Conservation (phyloP, 2,113 vertebrate species). For the Pteropus alecto region DNA sequence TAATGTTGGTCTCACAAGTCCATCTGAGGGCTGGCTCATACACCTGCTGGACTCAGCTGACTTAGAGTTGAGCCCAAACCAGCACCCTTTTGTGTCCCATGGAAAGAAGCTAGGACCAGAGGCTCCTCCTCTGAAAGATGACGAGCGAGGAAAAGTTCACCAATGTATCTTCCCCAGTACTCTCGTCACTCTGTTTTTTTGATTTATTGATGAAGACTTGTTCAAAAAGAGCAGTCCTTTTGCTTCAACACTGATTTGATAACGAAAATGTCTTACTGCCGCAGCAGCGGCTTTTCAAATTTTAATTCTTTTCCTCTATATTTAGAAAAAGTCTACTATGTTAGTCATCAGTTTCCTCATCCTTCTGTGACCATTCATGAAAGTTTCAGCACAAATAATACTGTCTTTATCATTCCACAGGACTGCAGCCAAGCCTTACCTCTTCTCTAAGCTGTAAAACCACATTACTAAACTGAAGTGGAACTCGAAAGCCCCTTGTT, state of each 20-base stretch:
- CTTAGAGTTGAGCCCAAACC: neutral
- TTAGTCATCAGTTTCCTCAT: neutral
- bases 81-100: neutral
- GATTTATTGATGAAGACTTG: neutral
- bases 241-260: neutral
- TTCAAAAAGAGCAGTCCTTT: neutral
- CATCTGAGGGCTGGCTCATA: neutral
- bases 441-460: neutral
- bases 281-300: neutral
- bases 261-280: neutral
- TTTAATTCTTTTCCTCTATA: neutral
- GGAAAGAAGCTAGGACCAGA: neutral
- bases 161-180: neutral
- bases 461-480: neutral
- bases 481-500: neutral
- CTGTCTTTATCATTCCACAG: neutral
- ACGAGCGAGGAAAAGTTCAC: neutral
- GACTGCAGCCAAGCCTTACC: neutral
- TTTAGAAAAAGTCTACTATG: neutral
- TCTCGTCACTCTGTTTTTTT: neutral
- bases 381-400: neutral
- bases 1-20: neutral
- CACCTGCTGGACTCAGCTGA: neutral
- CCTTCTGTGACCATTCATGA: neutral
- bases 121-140: neutral